Percentiles rank a stretch among this genome's conserved stretches.
phyloP scores from a whole-genome alignment of 2,888 invertebrate genomes.

The Lagria hirta region DNA sequence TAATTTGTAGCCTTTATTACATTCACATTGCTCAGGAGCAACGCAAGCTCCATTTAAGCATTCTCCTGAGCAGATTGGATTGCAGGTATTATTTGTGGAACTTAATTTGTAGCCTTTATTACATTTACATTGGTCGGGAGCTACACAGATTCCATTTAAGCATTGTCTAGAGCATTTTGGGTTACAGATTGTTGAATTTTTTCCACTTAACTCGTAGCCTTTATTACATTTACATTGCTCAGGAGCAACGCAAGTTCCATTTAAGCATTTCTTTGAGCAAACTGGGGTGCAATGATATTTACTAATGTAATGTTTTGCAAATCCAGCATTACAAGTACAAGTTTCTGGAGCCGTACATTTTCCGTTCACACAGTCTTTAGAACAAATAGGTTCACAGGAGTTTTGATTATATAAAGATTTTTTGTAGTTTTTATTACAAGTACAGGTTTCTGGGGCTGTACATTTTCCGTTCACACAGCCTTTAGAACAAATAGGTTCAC shows the following conservation, averaged over 20 bases:
- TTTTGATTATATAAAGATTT: too few species aligned
- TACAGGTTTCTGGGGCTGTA: too few species aligned
- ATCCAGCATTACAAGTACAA: conserved; percentile 3
- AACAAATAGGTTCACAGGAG: too few species aligned
- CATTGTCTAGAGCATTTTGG: conserved; percentile 3
- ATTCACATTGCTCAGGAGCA: conserved; percentile 32
- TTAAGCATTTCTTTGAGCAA: conserved; percentile 33
- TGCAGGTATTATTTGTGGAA: conserved; percentile 10
- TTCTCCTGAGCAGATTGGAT: conserved; percentile 34
- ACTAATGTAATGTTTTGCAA: too few species aligned
- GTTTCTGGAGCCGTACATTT: neutral
- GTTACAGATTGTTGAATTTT: conserved; percentile 3
- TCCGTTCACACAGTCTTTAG: too few species aligned
- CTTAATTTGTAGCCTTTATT: conserved; percentile 26
- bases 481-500: too few species aligned
- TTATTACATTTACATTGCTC: conserved; percentile 32
- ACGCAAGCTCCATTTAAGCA: conserved; percentile 52
- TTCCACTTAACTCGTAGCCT: conserved; percentile 9
- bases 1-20: conserved; percentile 17
- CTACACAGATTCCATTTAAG: conserved; percentile 22
- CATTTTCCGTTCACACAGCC: too few species aligned
- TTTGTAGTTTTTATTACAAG: too few species aligned
- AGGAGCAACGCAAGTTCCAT: conserved; percentile 57
- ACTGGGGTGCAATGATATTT: conserved; percentile 29
- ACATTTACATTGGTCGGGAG: conserved; percentile 32